These are phyloP conservation scores for Datnioides undecimradiatus DNA, from an alignment of 2,113 vertebrate species.

Conservation along the genomic window DNA sequence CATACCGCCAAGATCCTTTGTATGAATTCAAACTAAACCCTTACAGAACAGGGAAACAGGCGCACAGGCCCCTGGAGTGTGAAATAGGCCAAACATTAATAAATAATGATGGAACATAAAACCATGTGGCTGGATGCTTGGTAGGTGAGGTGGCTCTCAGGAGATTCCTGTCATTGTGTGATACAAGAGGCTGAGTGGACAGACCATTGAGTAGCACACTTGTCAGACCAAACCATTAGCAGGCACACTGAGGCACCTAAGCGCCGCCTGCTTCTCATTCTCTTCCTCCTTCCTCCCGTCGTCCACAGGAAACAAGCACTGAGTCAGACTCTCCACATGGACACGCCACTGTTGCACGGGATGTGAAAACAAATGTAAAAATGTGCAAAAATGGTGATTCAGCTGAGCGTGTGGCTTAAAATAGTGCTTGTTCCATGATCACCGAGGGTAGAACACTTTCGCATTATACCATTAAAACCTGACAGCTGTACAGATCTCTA, in stretches of 20 bases:
- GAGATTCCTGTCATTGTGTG: conserved; percentile 43
- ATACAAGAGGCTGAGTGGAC: conserved; percentile 17
- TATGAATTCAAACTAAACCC: conserved; percentile 14
- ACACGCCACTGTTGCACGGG: conserved; percentile 35
- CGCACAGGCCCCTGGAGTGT: conserved; percentile 6
- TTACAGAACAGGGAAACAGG: background rate
- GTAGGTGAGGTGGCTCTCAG: conserved; percentile 10
- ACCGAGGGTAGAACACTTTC: background rate
- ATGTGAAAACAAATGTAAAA: conserved; percentile 41
- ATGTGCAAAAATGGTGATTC: conserved; percentile 41
- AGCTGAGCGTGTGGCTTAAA: conserved; percentile 18
- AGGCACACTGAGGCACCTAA: background rate
- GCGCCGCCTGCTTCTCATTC: conserved; percentile 4
- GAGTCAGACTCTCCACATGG: conserved; percentile 63
- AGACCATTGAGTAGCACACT: conserved; percentile 4
- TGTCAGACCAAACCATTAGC: conserved; percentile 29
- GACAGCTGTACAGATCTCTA: background rate
- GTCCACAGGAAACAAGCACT: conserved; percentile 59
- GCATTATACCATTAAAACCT: background rate
- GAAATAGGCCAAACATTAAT: conserved; percentile 41
- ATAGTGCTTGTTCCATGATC: conserved; percentile 24
- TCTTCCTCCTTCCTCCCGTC: conserved; percentile 40
- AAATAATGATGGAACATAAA: conserved; percentile 60
- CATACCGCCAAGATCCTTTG: background rate
- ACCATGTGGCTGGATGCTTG: background rate